A percentile compares a stretch with the other conserved stretches of the same genome.
phyloP scores from a whole-genome alignment of 2,888 invertebrate genomes.

The Drosophila sordidula region DNA sequence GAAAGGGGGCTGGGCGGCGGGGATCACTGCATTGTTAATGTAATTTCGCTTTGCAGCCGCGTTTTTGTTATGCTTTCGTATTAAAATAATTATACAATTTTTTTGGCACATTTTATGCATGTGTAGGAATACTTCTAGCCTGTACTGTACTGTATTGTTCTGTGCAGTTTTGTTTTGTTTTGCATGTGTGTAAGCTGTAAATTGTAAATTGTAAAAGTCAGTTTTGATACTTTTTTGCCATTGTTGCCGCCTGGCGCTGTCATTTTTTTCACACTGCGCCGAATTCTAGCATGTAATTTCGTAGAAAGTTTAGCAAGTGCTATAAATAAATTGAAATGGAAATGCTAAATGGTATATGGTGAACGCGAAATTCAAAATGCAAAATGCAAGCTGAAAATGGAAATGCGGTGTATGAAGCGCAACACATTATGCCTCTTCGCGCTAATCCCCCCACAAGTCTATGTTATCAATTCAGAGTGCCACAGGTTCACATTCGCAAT shows the following conservation, averaged over 20 bases:
- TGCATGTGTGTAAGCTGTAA: conserved; percentile 58
- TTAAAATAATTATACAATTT: conserved; percentile 77
- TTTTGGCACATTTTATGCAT: conserved; percentile 47
- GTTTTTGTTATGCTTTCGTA: conserved; percentile 72
- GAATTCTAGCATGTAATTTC: conserved; percentile 74
- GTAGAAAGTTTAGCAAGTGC: conserved; percentile 70
- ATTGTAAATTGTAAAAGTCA: conserved; percentile 74
- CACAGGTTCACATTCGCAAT: conserved; percentile 2
- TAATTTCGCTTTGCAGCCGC: conserved; percentile 72
- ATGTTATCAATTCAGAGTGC: not conserved
- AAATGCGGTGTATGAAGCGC: conserved; percentile 35
- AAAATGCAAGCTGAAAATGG: conserved; percentile 13
- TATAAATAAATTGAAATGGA: conserved; percentile 64
- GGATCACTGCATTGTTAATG: conserved; percentile 73
- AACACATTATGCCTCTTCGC: conserved; percentile 37
- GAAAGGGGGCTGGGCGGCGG: not conserved
- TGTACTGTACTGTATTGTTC: conserved; percentile 7
- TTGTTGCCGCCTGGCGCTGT: conserved; percentile 39
- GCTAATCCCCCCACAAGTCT: conserved; percentile 32
- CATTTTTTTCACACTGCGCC: conserved; percentile 29
- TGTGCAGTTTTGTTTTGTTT: conserved; percentile 20
- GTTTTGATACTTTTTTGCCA: conserved; percentile 76
- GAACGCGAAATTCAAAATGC: conserved; percentile 8
- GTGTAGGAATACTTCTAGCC: conserved; percentile 53
- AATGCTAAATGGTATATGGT: conserved; percentile 34